Base-by-base conservation (phyloP, 1,140 invertebrate genomes). In the Harpegnathos saltator region DNA sequence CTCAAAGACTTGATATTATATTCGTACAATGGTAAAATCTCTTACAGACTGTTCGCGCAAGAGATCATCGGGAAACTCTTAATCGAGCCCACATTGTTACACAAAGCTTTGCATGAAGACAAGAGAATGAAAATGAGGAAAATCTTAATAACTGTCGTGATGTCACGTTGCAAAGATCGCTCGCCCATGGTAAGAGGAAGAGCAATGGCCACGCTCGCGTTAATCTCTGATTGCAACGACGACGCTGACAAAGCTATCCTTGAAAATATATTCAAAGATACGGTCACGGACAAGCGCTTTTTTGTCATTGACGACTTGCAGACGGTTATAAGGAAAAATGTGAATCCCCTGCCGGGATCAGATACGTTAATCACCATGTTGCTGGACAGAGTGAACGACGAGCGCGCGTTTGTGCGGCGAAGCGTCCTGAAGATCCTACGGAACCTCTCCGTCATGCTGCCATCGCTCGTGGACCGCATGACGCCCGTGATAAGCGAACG, bases 341-440 rank as follows among this genome's bases (percentile, higher is more conserved):
- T 82, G 0, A 82, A 93, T 56, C 85, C 90, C 14, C 77, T 95
- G 12, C 95, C 95, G 9, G 91, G 92, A 22, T 91, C 85, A 14
- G 90, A 88, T 14, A 75, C 77, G 1, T 85, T 95, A 17, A 89
- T 94, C 33, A 56, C 89, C 4, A 95, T 96, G 93, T 77, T 96
- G 3, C 87, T 92, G 33, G 85, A 94, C 1, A 90, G 96, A 72
- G 86, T 94, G n/a, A 89, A 92, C 22, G 96, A 96, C 88, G 94
- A 95, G 44, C 95, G 96, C 87, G 96, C 95, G 2, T 91, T 94
- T 78, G 95, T 96, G 19, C 90, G 96, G 9, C 95, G 95, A 77
- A 95, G 95, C 63, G 94, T 95, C 12, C 82, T 96, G 4, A 95
- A 95, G 75, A 94, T 95, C 4, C 69, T 96, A 2, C 77, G 84